Evolutionary conservation across 2,888 invertebrate species (phyloP).

Genomic region (Tetranychus piercei): DNA sequence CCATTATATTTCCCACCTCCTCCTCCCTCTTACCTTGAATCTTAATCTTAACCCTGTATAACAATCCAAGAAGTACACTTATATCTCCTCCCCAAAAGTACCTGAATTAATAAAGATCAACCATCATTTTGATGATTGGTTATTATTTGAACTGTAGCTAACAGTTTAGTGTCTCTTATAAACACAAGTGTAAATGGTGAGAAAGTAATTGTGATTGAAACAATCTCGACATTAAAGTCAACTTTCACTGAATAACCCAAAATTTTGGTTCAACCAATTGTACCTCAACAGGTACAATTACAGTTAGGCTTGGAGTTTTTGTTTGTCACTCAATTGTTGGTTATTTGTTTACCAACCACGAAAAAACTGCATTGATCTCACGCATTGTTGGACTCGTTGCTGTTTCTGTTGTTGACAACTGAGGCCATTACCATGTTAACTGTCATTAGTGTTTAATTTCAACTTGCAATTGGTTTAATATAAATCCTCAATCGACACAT

Average conservation of each 20-base stretch:
- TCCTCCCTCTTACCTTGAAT: neutral
- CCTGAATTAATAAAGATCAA: neutral
- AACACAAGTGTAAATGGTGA: neutral
- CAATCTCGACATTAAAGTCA: neutral
- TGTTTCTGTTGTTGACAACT: too few relatives aligned
- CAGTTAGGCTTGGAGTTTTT: neutral
- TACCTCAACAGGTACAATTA: neutral
- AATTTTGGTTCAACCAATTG: neutral
- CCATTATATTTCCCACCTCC: neutral
- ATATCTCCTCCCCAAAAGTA: neutral
- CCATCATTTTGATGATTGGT: neutral
- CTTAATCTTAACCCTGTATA: neutral
- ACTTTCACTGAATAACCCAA: neutral
- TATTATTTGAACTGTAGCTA: too few relatives aligned
- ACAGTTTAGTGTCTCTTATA: neutral
- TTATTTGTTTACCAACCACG: neutral
- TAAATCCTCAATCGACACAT: too few relatives aligned
- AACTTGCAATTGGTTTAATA: too few relatives aligned
- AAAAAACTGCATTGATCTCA: neutral
- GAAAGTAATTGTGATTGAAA: neutral
- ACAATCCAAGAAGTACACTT: neutral
- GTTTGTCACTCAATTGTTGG: neutral
- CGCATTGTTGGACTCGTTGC: too few relatives aligned
- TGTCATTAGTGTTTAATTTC: too few relatives aligned
- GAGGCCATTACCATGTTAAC: too few relatives aligned